A percentile compares a stretch with the other conserved stretches of the same genome.
Evolutionary conservation across 2,797 vertebrate species (phyloP).

Genomic region (Bradypus variegatus): DNA sequence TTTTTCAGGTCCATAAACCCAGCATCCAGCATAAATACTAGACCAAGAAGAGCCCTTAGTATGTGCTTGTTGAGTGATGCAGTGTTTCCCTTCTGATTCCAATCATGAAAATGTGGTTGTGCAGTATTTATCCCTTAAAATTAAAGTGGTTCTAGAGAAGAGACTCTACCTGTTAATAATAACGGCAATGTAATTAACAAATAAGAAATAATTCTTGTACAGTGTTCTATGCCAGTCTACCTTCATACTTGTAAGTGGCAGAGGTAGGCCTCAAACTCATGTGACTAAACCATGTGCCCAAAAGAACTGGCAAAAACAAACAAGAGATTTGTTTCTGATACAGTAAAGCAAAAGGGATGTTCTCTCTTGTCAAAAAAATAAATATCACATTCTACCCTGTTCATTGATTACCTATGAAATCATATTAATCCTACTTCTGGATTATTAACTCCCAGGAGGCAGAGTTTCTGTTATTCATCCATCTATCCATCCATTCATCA

Average conservation of each 20-base stretch:
- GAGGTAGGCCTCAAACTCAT: neutral
- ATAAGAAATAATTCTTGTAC: neutral
- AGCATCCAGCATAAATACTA: too few species aligned
- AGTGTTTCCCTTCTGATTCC: neutral
- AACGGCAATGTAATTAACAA: neutral
- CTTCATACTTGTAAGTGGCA: neutral
- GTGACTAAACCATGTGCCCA: neutral
- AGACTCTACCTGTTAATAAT: neutral
- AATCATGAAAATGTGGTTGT: accelerated
- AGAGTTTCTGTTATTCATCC: neutral
- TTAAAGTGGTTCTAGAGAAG: neutral
- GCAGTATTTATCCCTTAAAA: neutral
- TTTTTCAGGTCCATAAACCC: neutral
- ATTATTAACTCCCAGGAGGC: neutral
- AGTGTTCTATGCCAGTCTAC: neutral
- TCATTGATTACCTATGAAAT: neutral
- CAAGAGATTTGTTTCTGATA: neutral
- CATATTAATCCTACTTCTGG: neutral
- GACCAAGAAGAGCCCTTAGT: too few species aligned
- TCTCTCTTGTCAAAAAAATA: neutral
- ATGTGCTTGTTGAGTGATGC: neutral
- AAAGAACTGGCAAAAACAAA: neutral
- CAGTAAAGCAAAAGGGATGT: neutral
- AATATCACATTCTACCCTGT: neutral
- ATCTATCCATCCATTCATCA: neutral